Evolutionary conservation across 2,888 invertebrate species (phyloP).

Genomic region (Sympetrum striolatum): DNA sequence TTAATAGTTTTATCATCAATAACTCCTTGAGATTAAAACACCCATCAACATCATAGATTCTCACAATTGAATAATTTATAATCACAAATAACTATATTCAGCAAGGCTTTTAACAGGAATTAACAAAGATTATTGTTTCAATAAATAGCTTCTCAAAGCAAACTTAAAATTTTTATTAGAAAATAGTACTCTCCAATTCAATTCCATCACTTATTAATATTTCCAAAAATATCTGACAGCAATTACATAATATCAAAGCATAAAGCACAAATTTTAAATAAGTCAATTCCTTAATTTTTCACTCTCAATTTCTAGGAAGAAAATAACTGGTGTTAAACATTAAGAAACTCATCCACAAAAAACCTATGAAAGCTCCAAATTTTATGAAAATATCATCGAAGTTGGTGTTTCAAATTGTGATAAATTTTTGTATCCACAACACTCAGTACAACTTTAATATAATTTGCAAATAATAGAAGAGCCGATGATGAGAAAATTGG

Average conservation of each 20-base stretch:
- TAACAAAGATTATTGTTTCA: not conserved
- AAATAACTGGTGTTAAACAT: too few species aligned
- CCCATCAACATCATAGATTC: too few species aligned
- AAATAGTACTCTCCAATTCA: not conserved
- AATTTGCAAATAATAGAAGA: not conserved
- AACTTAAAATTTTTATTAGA: not conserved
- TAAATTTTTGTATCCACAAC: not conserved
- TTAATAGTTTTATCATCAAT: too few species aligned
- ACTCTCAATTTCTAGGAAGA: too few species aligned
- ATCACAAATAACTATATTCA: too few species aligned
- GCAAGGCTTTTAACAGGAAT: too few species aligned
- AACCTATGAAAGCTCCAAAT: not conserved
- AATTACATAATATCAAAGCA: not conserved
- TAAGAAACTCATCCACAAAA: not conserved
- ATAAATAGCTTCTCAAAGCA: not conserved
- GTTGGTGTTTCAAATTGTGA: not conserved
- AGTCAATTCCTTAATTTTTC: too few species aligned
- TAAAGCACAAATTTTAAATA: not conserved
- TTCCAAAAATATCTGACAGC: not conserved
- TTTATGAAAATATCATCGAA: not conserved
- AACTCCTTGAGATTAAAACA: too few species aligned
- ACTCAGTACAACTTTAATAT: not conserved
- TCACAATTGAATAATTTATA: too few species aligned
- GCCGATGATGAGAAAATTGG: not conserved
- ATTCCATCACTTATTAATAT: not conserved